phyloP scores from a whole-genome alignment of 2,888 invertebrate genomes.

The Venusia cambrica region DNA sequence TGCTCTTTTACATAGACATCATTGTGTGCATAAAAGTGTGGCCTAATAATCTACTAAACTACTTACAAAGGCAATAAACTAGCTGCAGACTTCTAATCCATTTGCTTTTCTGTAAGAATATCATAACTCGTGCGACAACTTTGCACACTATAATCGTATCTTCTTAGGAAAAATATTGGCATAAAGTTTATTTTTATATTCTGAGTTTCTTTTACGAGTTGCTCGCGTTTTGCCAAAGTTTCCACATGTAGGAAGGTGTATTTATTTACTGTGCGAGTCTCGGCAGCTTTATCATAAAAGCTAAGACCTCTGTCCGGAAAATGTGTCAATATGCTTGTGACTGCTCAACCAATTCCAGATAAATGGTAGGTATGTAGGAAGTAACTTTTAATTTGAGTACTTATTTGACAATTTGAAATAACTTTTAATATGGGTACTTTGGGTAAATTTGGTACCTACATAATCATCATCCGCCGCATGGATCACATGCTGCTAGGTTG shows the following conservation, averaged over 20 bases:
- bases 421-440: too few species aligned
- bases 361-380: too few species aligned
- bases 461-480: too few species aligned
- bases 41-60: neutral
- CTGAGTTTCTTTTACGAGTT: slow-evolving; percentile 27
- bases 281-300: slow-evolving; percentile 24
- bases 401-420: too few species aligned
- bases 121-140: slow-evolving; percentile 22
- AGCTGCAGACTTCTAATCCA: slow-evolving; percentile 21
- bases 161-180: slow-evolving; percentile 26
- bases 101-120: slow-evolving; percentile 21
- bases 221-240: slow-evolving; percentile 17
- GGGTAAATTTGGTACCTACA: too few species aligned
- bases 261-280: slow-evolving; percentile 23
- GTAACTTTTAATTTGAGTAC: too few species aligned
- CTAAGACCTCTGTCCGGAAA: slow-evolving; percentile 22
- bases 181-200: slow-evolving; percentile 29
- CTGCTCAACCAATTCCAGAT: too few species aligned
- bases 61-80: too few species aligned
- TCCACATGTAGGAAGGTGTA: slow-evolving; percentile 19
- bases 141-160: slow-evolving; percentile 22
- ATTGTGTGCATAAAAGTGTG: neutral
- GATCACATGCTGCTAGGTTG: too few species aligned
- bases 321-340: slow-evolving; percentile 24
- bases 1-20: too few species aligned